Conservation (phyloP, 2,888 invertebrate species). For the Drosophila yooni region DNA sequence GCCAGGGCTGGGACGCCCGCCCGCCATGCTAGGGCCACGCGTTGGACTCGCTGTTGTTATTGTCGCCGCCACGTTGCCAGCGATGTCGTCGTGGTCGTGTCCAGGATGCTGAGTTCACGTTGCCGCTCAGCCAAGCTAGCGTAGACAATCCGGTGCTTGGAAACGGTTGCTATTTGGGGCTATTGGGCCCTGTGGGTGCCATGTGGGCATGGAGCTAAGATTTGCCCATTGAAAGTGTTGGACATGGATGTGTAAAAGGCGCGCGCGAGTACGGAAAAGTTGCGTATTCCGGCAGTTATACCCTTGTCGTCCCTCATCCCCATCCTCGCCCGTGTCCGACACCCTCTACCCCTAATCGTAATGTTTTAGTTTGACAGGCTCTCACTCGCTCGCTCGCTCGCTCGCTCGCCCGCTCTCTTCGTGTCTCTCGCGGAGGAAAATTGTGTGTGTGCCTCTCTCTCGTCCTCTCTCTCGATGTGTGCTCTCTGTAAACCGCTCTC, state of each 20-base stretch:
- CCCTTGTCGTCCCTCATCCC: conserved; percentile 20
- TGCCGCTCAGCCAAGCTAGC: conserved; percentile 6
- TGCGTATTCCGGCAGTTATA: conserved; percentile 48
- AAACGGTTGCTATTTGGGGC: conserved; percentile 21
- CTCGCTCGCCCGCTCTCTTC: conserved; percentile 38
- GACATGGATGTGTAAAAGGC: conserved; percentile 46
- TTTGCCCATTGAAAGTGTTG: conserved; percentile 54
- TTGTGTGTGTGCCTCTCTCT: conserved; percentile 30
- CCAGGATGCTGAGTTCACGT: conserved; percentile 48
- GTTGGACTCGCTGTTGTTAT: conserved; percentile 24
- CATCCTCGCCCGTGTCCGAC: conserved; percentile 15
- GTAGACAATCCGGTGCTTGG: conserved; percentile 10
- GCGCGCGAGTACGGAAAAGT: conserved; percentile 56
- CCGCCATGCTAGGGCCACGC: conserved; percentile 61
- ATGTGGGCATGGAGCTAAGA: conserved; percentile 60
- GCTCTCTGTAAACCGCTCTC: conserved; percentile 48
- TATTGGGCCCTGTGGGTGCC: conserved; percentile 34
- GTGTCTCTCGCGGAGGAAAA: conserved; percentile 23
- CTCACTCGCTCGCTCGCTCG: conserved; percentile 46
- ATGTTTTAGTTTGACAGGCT: conserved; percentile 63
- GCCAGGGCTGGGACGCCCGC: conserved; percentile 55
- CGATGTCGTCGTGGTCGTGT: conserved; percentile 32
- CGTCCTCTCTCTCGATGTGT: conserved; percentile 25
- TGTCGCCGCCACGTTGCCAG: conserved; percentile 56
- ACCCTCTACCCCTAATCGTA: conserved; percentile 40